Evolutionary conservation across 2,113 vertebrate species (phyloP).

Genomic region (Eptatretus burgeri): DNA sequence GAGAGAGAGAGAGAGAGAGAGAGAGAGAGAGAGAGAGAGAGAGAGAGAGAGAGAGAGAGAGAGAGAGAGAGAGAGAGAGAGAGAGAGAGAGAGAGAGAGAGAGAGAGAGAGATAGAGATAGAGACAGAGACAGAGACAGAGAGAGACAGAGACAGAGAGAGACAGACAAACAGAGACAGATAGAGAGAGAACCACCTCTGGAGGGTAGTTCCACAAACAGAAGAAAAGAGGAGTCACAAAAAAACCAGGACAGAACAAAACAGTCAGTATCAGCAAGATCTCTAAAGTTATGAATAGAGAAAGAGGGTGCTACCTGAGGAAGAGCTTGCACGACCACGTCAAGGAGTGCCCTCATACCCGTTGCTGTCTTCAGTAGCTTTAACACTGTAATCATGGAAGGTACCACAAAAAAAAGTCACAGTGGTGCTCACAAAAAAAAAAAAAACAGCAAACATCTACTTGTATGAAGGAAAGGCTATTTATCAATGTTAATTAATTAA

Average conservation of each 20-base stretch:
- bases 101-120: background rate
- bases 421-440: too few species aligned
- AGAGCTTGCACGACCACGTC: conserved; percentile 95
- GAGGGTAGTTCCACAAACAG: too few species aligned
- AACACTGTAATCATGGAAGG: background rate
- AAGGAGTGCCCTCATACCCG: conserved; percentile 79
- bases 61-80: background rate
- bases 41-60: background rate
- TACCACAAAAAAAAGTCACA: too few species aligned
- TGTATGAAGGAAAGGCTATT: too few species aligned
- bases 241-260: too few species aligned
- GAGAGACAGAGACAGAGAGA: conserved; percentile 1
- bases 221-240: too few species aligned
- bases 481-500: too few species aligned
- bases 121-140: background rate
- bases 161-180: background rate
- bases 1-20: background rate
- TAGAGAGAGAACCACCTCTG: too few species aligned
- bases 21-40: background rate
- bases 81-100: background rate
- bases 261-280: too few species aligned
- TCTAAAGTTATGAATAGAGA: too few species aligned
- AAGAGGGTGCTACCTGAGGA: conserved; percentile 36
- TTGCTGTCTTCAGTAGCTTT: conserved; percentile 73
- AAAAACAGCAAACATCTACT: too few species aligned